A percentile compares a stretch with the other conserved stretches of the same genome.
phyloP scores from a whole-genome alignment of 2,797 vertebrate genomes.

The Salmo trutta region DNA sequence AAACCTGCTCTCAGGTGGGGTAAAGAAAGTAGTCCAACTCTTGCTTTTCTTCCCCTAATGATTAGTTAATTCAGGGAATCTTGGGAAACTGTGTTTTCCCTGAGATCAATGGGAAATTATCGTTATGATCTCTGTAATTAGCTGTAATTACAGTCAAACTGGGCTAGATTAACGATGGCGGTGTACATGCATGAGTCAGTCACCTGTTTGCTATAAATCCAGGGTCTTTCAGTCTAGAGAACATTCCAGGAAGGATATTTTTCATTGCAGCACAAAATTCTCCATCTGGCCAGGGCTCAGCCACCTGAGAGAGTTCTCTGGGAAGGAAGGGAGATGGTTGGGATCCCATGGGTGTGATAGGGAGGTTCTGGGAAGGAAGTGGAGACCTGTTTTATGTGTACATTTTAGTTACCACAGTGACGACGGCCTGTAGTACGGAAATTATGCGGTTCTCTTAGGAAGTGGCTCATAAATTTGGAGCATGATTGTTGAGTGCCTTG shows the following conservation, averaged over 20 bases:
- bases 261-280: constrained; percentile 39
- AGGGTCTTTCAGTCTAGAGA: constrained; percentile 37
- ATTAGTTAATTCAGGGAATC: constrained; percentile 32
- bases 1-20: constrained; percentile 15
- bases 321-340: constrained; percentile 16
- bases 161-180: constrained; percentile 54
- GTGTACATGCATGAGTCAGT: constrained; percentile 58
- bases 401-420: constrained; percentile 25
- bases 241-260: constrained; percentile 51
- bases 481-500: no score
- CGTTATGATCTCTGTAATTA: constrained; percentile 62
- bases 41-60: constrained; percentile 34
- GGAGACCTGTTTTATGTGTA: constrained; percentile 34
- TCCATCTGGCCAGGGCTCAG: constrained; percentile 51
- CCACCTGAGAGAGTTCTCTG: constrained; percentile 32
- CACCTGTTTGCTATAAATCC: constrained; percentile 71
- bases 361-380: constrained; percentile 13
- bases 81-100: constrained; percentile 30
- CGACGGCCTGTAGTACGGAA: constrained; percentile 6
- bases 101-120: constrained; percentile 61
- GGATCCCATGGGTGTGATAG: constrained; percentile 36
- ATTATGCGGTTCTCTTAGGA: neutral
- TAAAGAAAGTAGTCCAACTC: constrained; percentile 13
- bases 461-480: no score
- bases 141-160: constrained; percentile 65